These are phyloP conservation scores for Ametastegia equiseti DNA, from an alignment of 2,888 invertebrate species.

Conservation along the genomic window DNA sequence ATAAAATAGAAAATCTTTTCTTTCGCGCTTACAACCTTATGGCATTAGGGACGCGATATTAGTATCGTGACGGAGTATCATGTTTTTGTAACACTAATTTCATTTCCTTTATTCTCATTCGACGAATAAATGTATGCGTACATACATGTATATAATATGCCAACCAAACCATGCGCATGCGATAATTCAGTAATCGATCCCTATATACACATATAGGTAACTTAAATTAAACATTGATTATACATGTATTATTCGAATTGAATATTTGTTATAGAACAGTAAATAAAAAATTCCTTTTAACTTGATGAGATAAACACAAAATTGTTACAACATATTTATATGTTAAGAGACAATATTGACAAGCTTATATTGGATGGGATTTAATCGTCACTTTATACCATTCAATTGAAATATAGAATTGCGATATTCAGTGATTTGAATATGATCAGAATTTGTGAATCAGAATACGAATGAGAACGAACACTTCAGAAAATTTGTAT, in stretches of 20 bases:
- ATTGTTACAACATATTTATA: background rate
- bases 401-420: too few species aligned
- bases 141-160: background rate
- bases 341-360: too few species aligned
- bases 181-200: background rate
- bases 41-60: too few species aligned
- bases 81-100: background rate
- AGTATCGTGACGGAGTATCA: background rate
- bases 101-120: background rate
- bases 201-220: background rate
- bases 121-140: too few species aligned
- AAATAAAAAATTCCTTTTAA: background rate
- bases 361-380: too few species aligned
- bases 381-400: too few species aligned
- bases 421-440: too few species aligned
- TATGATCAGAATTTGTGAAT: too few species aligned
- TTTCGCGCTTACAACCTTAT: too few species aligned
- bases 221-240: background rate
- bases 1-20: too few species aligned
- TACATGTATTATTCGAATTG: background rate
- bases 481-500: too few species aligned
- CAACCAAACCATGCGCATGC: conserved; percentile 21
- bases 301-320: background rate
- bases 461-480: too few species aligned
- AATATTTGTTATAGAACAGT: background rate